Evolutionary conservation across 92 coral and sea anemone genomes (phyloP).

Genomic region (Virgularia gustaviana): DNA sequence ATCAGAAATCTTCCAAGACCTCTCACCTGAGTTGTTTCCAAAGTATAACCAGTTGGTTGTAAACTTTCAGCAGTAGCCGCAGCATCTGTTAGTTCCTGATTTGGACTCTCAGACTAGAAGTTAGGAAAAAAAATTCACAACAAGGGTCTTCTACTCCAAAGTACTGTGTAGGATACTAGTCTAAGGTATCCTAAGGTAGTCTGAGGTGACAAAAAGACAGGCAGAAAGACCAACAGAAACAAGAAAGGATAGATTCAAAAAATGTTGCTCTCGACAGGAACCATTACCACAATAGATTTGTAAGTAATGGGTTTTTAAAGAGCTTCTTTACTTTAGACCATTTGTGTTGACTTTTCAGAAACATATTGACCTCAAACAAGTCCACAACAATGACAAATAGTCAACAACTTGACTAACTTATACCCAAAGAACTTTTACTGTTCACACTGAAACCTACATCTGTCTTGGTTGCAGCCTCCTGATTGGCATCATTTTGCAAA

Average conservation of each 20-base stretch:
- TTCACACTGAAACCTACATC: not conserved
- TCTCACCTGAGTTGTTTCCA: slow-evolving; percentile 91
- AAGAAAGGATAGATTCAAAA: not conserved
- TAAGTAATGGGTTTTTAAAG: slow-evolving; percentile 52
- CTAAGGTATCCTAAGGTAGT: no score
- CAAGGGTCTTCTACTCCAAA: no score
- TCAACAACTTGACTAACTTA: not conserved
- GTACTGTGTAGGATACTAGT: no score
- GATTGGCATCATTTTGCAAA: slow-evolving; percentile 53
- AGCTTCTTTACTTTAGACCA: slow-evolving; percentile 14
- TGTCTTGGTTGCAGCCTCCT: slow-evolving; percentile 31
- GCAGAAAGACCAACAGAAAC: not conserved
- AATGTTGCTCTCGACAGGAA: slow-evolving; percentile 66
- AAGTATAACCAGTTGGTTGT: slow-evolving; percentile 92
- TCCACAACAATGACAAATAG: not conserved
- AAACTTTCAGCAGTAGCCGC: slow-evolving; percentile 99
- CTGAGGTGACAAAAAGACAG: not conserved
- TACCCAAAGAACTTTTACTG: not conserved
- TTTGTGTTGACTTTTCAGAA: slow-evolving; percentile 4
- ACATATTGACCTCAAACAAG: not conserved
- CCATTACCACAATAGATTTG: slow-evolving; percentile 32
- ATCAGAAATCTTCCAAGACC: not conserved
- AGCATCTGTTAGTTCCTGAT: slow-evolving; percentile 87
- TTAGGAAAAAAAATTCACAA: slow-evolving; percentile 64
- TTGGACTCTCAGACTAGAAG: slow-evolving; percentile 66